Conservation (phyloP, 2,888 invertebrate species). For the Drosophila mayaguana region DNA sequence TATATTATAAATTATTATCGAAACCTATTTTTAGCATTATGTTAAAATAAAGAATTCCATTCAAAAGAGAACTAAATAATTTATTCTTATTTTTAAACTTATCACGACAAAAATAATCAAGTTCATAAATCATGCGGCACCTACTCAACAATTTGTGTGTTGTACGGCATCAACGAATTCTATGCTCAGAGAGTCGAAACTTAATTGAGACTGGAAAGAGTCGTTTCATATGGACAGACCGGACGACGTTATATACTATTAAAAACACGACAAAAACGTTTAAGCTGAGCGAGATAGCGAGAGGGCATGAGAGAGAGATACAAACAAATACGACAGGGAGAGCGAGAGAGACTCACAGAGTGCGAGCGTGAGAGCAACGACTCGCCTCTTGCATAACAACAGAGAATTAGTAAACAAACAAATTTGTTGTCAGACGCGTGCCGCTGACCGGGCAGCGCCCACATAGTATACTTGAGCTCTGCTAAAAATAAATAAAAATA, state of each 20-base stretch:
- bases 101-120: not conserved
- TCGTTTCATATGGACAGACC: constrained; percentile 1
- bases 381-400: constrained; percentile 46
- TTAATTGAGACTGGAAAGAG: not conserved
- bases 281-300: not conserved
- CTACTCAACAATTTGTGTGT: not conserved
- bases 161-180: not conserved
- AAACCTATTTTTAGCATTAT: too few species aligned
- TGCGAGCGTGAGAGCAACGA: not conserved
- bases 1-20: not conserved
- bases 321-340: not conserved
- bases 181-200: constrained; percentile 2
- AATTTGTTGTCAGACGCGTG: constrained; percentile 27
- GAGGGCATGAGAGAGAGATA: too few species aligned
- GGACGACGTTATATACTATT: not conserved
- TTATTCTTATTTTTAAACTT: not conserved
- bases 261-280: not conserved
- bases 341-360: not conserved
- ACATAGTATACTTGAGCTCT: constrained; percentile 4
- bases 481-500: constrained; percentile 10
- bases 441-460: constrained; percentile 21
- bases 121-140: not conserved
- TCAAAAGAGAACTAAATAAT: not conserved
- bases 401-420: constrained; percentile 46
- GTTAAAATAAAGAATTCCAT: not conserved